Base-by-base conservation (phyloP, 2,113 vertebrate genomes). In the Microcebus murinus region DNA sequence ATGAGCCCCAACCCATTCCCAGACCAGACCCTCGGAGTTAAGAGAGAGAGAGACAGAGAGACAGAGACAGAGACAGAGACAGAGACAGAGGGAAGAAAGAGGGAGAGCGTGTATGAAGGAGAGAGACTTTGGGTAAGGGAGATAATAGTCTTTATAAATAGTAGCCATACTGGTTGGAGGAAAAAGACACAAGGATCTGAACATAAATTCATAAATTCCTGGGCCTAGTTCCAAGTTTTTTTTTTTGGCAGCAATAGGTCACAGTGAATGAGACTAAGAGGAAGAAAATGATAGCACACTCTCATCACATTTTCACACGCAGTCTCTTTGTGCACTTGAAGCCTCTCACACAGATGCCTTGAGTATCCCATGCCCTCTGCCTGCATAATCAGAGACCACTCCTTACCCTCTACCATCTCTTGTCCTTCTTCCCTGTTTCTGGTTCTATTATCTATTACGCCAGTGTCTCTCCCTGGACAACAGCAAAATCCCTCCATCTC, bases 61-160 rank as follows among this genome's bases (percentile, higher is more conserved):
- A 17, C 3, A 52, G 14, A 18, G 17, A 55, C 0, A 15, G 52
- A 55, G 5, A 18, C 1, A 55, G 15, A 18, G 1, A 55, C 1
- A 55, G 5, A 55, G 14, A 55, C 1, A 55, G 4, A 17, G 1
- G 52, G 5, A 5, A 52, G 1, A 5, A 55, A 18, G 23, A 10
- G 8, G 23, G 25, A 23, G 25, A 10, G 59, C 59, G 11, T 2
- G 25, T 61, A 25, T 25, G 4, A 42, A 13, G n/a, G 13, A 67
- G n/a, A 87, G 23, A 73, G 36, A 74, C n/a, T 73, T 36, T 55
- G 11, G 29, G 10, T 6, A 68, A 50, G 18, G 14, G 6, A 21
- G 31, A 18, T 50, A 59, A 42, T 77, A 65, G 45, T 11, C 61
- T 48, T 65, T 34, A 84, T 34, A 65, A 15, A 89, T 27, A n/a